These are phyloP conservation scores for Clinocottus analis DNA, from an alignment of 2,113 vertebrate genomes.

Conservation along the genomic window DNA sequence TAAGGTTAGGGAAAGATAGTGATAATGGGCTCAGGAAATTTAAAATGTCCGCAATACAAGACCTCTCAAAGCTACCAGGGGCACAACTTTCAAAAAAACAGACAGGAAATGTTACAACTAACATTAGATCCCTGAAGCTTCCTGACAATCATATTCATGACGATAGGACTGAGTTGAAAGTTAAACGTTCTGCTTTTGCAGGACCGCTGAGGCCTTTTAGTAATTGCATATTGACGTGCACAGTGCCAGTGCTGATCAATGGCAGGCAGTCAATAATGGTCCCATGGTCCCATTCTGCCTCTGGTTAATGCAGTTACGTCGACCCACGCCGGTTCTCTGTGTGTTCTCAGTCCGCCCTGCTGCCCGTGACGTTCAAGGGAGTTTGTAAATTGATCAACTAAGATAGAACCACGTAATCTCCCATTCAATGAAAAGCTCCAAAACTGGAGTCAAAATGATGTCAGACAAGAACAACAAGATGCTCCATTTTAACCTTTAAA, in stretches of 20 bases:
- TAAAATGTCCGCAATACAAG: no score
- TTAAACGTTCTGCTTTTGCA: not conserved
- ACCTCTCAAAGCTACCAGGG: no score
- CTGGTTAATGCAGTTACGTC: not conserved
- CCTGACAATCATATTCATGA: not conserved
- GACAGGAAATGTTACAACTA: not conserved
- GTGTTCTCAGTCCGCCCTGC: not conserved
- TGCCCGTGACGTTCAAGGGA: not conserved
- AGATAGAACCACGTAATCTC: not conserved
- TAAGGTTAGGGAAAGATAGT: not conserved
- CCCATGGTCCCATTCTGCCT: not conserved
- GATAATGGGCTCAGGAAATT: not conserved
- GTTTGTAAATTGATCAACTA: conserved; percentile 4
- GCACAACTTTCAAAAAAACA: not conserved
- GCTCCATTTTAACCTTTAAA: not conserved
- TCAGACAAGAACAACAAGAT: not conserved
- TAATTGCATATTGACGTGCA: not conserved
- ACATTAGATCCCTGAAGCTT: not conserved
- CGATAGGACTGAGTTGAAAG: not conserved
- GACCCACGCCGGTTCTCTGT: not conserved
- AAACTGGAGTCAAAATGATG: not conserved
- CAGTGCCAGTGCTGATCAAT: conserved; percentile 29
- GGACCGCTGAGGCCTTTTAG: not conserved
- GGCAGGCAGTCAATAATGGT: not conserved
- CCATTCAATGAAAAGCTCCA: not conserved